Evolutionary conservation across 2,113 vertebrate genomes (phyloP), one percentile per base, ranked within the genome.

Genomic region (Elephantulus edwardii): DNA sequence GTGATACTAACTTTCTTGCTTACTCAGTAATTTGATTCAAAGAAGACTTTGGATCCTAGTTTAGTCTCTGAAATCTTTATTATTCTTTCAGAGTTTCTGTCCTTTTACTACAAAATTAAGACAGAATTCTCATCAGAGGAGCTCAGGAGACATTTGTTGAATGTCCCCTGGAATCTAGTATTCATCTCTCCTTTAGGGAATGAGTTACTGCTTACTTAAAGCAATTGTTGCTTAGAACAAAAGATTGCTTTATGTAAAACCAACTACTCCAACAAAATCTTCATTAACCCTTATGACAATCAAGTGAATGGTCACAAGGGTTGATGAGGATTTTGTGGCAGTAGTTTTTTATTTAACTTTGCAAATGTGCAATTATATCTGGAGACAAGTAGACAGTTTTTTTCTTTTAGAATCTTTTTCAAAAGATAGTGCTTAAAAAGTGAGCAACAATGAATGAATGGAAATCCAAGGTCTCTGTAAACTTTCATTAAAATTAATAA

Each of bases 351-450:
- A 9, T 86, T 92, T 84, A 88, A 46, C 33, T 19, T 88, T 93
- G 93, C 70, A 42, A 74, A n/a, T 72, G 38, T 72, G 30, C 30
- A 54, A 50, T 89, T 90, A 68, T 66, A 70, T 70, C 38, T 86
- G 48, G 83, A 33, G 42, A 76, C 11, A 89, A 92, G 50, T 78
- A 83, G 64, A 82, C 14, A 75, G 19, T 28, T 60, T 87, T 86
- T 91, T 77, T 70, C 40, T 70, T 92, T 92, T 38, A 89, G 84
- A 85, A 52, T 75, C 2, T 42, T 70, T 91, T 95, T 86, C 20
- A 71, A 54, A 64, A 81, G 33, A 84, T 74, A 81, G 28, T 68
- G 24, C 62, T 84, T 50, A 77, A 92, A 77, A 71, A n/a, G n/a
- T n/a, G n/a, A n/a, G n/a, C n/a, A n/a, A n/a, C n/a, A n/a, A n/a